Base-by-base conservation (phyloP, 1,140 invertebrate species). In the Antheraea pernyi region DNA sequence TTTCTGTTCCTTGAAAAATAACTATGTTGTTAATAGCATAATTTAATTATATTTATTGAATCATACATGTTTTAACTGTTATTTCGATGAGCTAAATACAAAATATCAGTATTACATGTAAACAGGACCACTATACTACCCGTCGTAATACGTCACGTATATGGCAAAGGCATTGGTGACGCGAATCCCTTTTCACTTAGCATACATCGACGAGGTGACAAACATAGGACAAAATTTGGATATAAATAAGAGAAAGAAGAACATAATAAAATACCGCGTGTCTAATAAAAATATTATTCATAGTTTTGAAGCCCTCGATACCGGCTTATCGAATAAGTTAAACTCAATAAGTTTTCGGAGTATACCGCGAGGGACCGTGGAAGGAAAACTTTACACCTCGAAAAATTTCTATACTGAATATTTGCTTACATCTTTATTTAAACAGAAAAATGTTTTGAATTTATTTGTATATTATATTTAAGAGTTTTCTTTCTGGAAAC, bases 261-360 rank as follows among this genome's bases (percentile, higher is more conserved):
- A 13, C 46, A 53, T 53, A 53, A 53, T 53, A 53, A 53, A 53
- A 53, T 53, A 16, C 16, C 46, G 16, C 16, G 46, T 53, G 11
- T 9, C 46, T 53, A 63, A 63, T 18, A 63, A 63, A 61, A 63
- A 63, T 36, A 63, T 63, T 63, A 19, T 63, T 13, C 37, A 63
- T 63, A 63, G 37, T 11, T 37, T 37, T 63, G 61, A 53, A 6
- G 61, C 61, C 22, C 59, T 63, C 30, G 61, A 63, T 22, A 60
- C 59, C 61, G 61, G 62, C 64, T 76, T 76, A 73, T 74, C 72
- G 74, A 79, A 74, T 79, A 76, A 79, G 70, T 76, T 76, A 68
- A 65, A 78, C 70, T 71, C 77, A 67, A 78, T 78, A 78, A 78
- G 72, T 71, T 53, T 53, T n/a, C 46, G 37, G 70, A 72, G 66